Percentiles rank a stretch among this genome's conserved stretches.
Evolutionary conservation across 2,113 vertebrate genomes (phyloP).

Genomic region (Esox niger): DNA sequence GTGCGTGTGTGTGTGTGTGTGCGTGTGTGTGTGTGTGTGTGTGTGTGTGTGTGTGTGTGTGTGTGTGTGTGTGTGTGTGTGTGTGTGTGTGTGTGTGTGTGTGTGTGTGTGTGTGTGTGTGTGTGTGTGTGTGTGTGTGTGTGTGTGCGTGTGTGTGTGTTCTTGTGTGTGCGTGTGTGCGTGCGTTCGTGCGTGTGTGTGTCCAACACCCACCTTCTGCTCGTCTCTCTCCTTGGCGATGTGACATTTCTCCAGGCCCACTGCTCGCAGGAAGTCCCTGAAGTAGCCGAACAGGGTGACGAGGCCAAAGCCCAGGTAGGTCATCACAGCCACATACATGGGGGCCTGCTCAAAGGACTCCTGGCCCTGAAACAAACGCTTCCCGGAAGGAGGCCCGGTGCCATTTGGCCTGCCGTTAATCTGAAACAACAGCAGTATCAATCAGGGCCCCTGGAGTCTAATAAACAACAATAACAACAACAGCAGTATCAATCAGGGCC

Average conservation of each 20-base stretch:
- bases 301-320: conserved; percentile 86
- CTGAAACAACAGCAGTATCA: conserved; percentile 58
- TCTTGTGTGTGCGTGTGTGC: conserved; percentile 23
- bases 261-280: conserved; percentile 88
- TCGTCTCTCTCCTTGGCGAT: conserved; percentile 81
- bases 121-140: too few relatives aligned
- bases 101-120: too few relatives aligned
- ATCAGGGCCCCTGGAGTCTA: too few relatives aligned
- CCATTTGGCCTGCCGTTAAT: conserved; percentile 72
- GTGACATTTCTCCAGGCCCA: conserved; percentile 85
- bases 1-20: too few relatives aligned
- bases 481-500: too few relatives aligned
- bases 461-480: too few relatives aligned
- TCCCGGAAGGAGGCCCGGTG: conserved; percentile 49
- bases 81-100: too few relatives aligned
- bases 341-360: conserved; percentile 87
- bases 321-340: conserved; percentile 86
- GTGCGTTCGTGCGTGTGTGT: too few relatives aligned
- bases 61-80: too few relatives aligned
- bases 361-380: conserved; percentile 34
- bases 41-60: too few relatives aligned
- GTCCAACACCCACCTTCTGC: conserved; percentile 80
- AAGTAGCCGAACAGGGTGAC: conserved; percentile 90
- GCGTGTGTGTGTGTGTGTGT: conserved; percentile 14
- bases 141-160: conserved; percentile 14